A percentile compares a stretch with the other conserved stretches of the same genome.
Conservation (phyloP, 1,140 invertebrate species). For the Batillaria attramentaria region DNA sequence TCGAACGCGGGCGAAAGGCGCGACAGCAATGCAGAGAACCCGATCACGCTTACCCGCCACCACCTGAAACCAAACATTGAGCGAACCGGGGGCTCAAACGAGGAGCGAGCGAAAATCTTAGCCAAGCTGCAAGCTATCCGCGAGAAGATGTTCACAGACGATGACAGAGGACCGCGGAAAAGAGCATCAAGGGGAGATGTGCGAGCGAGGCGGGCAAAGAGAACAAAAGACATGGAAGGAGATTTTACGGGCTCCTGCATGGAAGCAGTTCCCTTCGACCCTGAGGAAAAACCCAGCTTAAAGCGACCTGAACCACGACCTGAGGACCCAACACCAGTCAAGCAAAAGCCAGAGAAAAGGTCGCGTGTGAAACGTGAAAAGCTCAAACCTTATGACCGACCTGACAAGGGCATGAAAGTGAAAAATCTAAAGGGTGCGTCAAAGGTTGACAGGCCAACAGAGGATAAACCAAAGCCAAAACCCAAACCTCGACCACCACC, state of each 20-base stretch:
- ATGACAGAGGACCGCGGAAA: not conserved
- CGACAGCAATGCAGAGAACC: not conserved
- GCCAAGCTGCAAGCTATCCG: conserved; percentile 20
- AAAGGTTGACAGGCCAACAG: conserved; percentile 4
- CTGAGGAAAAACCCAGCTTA: conserved; percentile 26
- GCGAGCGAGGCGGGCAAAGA: not conserved
- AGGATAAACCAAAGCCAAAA: conserved; percentile 14
- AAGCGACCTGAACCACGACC: conserved; percentile 24
- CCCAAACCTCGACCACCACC: not conserved
- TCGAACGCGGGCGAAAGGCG: no score
- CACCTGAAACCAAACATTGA: conserved; percentile 22
- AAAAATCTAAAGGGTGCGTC: no score
- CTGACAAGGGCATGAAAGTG: not conserved
- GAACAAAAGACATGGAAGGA: conserved; percentile 21
- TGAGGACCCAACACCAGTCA: not conserved
- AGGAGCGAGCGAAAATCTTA: conserved; percentile 13
- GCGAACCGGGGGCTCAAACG: not conserved
- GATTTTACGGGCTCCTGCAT: conserved; percentile 28
- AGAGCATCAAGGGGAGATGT: conserved; percentile 13
- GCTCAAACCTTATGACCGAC: not conserved
- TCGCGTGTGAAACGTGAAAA: not conserved
- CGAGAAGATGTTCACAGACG: not conserved
- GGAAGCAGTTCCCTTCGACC: conserved; percentile 8
- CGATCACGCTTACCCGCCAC: conserved; percentile 8
- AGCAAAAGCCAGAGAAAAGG: not conserved